Evolutionary conservation across 2,888 invertebrate genomes (phyloP), one percentile per base, ranked within the genome.

Genomic region (Meiosimyza platycephala): DNA sequence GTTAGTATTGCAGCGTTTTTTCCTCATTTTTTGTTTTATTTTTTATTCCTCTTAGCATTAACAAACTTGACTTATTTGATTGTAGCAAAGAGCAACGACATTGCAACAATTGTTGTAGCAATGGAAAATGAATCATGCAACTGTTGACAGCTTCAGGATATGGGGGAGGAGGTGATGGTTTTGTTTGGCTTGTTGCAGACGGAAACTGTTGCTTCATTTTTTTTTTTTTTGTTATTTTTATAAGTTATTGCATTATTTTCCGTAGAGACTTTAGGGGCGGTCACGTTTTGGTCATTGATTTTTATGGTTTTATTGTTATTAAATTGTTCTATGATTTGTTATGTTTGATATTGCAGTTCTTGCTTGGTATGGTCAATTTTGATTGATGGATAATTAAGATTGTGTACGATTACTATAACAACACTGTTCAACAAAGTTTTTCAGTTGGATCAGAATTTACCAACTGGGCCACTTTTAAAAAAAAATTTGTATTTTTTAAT

Each of bases 181-280:
- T 48, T 60, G 51, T 7, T 16, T 69, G 51, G 50, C 28, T 48
- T 47, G 13, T 48, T 59, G 12, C 7, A 40, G 57, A 22, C n/a
- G 28, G 18, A 16, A 22, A 3, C 28, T 55, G 12, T 54, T 40
- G 40, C 15, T 22, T 54, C 6, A 16, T 13, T 67, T 18, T 47
- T 13, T 55, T 65, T 55, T n/a, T 12, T 55, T n/a, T 55, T 55
- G 9, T 40, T 40, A 28, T 13, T 11, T 11, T 48, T 57, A 9
- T 59, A 59, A 16, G 28, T 18, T 40, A 63, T 63, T 33, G 51
- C 51, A 69, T 60, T 51, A 33, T 60, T 52, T 69, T 62, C 51
- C 50, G 50, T 59, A 50, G 59, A n/a, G 47, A 15, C 15, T 52
- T 69, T 15, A 52, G 69, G 60, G 69, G 33, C 64, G 63, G 63